Conservation (phyloP, 2,888 invertebrate genomes). For the Leptarthrus brevirostris region DNA sequence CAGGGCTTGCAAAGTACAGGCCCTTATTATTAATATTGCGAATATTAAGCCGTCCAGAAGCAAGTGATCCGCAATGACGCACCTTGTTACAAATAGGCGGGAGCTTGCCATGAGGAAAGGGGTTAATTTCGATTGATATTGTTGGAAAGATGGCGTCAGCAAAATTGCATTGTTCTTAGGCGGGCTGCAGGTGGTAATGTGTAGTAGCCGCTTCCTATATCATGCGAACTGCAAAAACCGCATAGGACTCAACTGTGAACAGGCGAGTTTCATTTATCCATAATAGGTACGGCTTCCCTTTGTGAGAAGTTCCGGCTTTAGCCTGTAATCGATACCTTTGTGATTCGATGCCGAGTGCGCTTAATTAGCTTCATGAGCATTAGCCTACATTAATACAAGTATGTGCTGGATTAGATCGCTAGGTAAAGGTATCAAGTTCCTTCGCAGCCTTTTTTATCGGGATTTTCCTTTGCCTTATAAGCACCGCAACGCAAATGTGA, state of each 20-base stretch:
- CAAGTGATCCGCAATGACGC: neutral
- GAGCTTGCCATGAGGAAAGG: neutral
- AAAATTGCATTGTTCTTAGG: constrained; percentile 20
- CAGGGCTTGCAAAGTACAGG: constrained; percentile 5
- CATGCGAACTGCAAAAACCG: constrained; percentile 1
- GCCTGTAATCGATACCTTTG: constrained; percentile 42
- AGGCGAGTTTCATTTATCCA: constrained; percentile 16
- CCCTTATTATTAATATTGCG: constrained; percentile 18
- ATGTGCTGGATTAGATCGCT: constrained; percentile 29
- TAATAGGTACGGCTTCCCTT: constrained; percentile 34
- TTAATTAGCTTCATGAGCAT: constrained; percentile 46
- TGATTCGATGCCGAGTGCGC: constrained; percentile 43
- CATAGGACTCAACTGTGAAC: constrained; percentile 6
- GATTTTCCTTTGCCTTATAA: constrained; percentile 14
- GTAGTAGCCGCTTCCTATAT: constrained; percentile 9
- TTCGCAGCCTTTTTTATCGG: neutral
- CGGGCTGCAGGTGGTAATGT: constrained; percentile 14
- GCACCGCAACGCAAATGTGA: too few relatives aligned
- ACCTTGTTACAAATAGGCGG: constrained; percentile 21
- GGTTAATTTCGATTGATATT: constrained; percentile 43
- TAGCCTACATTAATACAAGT: constrained; percentile 25
- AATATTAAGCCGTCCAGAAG: constrained; percentile 2
- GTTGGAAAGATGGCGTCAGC: constrained; percentile 44
- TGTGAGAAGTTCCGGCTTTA: constrained; percentile 38
- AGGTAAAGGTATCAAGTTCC: constrained; percentile 27